Conservation (phyloP, 2,888 invertebrate genomes). For the Callimorpha dominula region DNA sequence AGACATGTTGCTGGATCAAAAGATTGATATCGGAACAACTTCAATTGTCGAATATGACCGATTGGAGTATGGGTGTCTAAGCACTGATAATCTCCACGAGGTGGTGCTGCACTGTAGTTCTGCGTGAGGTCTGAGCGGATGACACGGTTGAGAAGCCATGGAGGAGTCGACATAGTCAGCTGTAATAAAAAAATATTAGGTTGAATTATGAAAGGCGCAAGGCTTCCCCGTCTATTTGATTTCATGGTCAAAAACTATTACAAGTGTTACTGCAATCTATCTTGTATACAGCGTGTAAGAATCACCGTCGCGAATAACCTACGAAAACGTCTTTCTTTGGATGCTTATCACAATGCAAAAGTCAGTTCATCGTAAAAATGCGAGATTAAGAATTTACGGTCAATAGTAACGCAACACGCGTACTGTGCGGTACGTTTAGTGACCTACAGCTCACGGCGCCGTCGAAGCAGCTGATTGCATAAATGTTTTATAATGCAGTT, state of each 20-base stretch:
- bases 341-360: too few relatives aligned
- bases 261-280: too few relatives aligned
- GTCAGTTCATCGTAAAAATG: too few relatives aligned
- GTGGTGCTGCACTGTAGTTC: constrained; percentile 79
- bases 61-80: constrained; percentile 82
- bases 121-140: constrained; percentile 81
- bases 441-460: too few relatives aligned
- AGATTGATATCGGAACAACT: constrained; percentile 74
- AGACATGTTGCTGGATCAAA: constrained; percentile 76
- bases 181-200: constrained; percentile 48
- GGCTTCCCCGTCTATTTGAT: neutral
- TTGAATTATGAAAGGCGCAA: neutral
- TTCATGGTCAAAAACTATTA: neutral
- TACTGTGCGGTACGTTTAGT: too few relatives aligned
- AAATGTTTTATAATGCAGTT: too few relatives aligned
- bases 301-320: too few relatives aligned
- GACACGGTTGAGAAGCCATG: constrained; percentile 78
- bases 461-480: too few relatives aligned
- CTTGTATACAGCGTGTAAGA: too few relatives aligned
- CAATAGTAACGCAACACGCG: too few relatives aligned
- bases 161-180: constrained; percentile 73
- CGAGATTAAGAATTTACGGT: too few relatives aligned
- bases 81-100: constrained; percentile 78
- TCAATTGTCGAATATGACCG: constrained; percentile 75
- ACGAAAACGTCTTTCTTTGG: too few relatives aligned